These are phyloP conservation scores for Menidia menidia DNA, from an alignment of 2,797 vertebrate species.

Conservation along the genomic window DNA sequence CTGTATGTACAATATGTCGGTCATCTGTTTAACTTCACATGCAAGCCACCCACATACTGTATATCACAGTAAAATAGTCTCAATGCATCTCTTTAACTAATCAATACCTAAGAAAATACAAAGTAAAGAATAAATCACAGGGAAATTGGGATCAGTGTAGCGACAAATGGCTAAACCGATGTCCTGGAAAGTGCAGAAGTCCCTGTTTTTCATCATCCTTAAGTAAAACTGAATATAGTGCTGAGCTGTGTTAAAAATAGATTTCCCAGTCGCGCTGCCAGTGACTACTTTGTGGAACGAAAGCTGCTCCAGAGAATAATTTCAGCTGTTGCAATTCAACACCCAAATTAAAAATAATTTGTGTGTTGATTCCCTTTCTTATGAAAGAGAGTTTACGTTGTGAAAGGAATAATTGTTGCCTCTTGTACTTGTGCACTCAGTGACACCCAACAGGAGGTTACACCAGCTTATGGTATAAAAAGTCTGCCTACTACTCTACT, in stretches of 20 bases:
- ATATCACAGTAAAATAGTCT: slow-evolving; percentile 20
- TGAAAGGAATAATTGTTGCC: slow-evolving; percentile 66
- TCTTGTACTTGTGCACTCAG: slow-evolving; percentile 39
- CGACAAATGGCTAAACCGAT: slow-evolving; percentile 25
- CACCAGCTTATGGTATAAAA: slow-evolving; percentile 61
- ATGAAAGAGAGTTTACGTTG: slow-evolving; percentile 64
- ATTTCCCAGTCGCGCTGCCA: slow-evolving; percentile 5
- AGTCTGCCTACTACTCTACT: slow-evolving; percentile 30
- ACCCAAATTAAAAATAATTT: no score
- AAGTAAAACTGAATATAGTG: slow-evolving; percentile 36
- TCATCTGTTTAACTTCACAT: slow-evolving; percentile 27
- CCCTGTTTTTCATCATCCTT: slow-evolving; percentile 60
- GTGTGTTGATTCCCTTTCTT: slow-evolving; percentile 54
- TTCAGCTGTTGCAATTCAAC: slow-evolving; percentile 41
- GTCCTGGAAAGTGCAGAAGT: slow-evolving; percentile 28
- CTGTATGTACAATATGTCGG: slow-evolving; percentile 3
- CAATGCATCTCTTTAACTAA: slow-evolving; percentile 30
- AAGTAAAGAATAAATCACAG: slow-evolving; percentile 13
- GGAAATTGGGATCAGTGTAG: slow-evolving; percentile 23
- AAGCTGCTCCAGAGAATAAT: slow-evolving; percentile 66
- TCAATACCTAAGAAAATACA: not conserved
- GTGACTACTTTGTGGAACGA: slow-evolving; percentile 40
- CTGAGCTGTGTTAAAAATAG: slow-evolving; percentile 9
- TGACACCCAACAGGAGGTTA: slow-evolving; percentile 64
- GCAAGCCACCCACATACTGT: slow-evolving; percentile 7